phyloP scores from a whole-genome alignment of 2,888 invertebrate species.

The Dryococelus australis region DNA sequence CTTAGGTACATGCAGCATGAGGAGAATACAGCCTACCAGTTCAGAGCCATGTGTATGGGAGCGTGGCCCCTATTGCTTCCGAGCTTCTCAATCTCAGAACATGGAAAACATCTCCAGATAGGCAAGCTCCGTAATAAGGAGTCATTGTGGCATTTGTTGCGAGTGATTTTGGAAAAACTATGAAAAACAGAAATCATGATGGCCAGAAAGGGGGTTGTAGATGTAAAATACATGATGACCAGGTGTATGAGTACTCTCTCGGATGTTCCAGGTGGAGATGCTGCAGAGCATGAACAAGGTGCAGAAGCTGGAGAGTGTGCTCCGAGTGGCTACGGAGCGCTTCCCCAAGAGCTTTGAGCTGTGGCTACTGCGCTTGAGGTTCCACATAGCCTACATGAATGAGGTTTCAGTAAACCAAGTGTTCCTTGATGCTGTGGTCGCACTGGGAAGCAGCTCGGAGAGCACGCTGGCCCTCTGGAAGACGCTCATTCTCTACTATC shows the following conservation, averaged over 20 bases:
- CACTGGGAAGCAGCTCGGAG: slow-evolving; percentile 39
- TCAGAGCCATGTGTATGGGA: too few relatives aligned
- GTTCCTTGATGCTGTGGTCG: slow-evolving; percentile 41
- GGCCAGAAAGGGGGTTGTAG: not conserved
- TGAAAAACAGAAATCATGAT: too few relatives aligned
- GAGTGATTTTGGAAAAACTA: too few relatives aligned
- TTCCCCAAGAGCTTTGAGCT: slow-evolving; percentile 60
- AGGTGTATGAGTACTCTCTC: not conserved
- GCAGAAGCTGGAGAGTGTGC: slow-evolving; percentile 54
- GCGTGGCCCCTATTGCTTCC: too few relatives aligned
- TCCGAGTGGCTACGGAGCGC: slow-evolving; percentile 60
- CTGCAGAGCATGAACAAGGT: slow-evolving; percentile 40
- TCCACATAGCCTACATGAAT: slow-evolving; percentile 59
- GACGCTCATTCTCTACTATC: slow-evolving; percentile 49
- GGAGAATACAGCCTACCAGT: too few relatives aligned
- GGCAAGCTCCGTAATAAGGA: too few relatives aligned
- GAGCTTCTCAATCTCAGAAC: too few relatives aligned
- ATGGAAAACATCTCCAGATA: too few relatives aligned
- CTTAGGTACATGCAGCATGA: too few relatives aligned
- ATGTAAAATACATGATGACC: not conserved
- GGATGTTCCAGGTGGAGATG: slow-evolving; percentile 42
- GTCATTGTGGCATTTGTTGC: too few relatives aligned
- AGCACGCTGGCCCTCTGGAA: slow-evolving; percentile 60
- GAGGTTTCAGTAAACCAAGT: slow-evolving; percentile 53
- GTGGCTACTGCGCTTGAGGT: slow-evolving; percentile 63